These are phyloP conservation scores for Zeugodacus cucurbitae DNA, from an alignment of 1,140 invertebrate genomes.

Conservation along the genomic window DNA sequence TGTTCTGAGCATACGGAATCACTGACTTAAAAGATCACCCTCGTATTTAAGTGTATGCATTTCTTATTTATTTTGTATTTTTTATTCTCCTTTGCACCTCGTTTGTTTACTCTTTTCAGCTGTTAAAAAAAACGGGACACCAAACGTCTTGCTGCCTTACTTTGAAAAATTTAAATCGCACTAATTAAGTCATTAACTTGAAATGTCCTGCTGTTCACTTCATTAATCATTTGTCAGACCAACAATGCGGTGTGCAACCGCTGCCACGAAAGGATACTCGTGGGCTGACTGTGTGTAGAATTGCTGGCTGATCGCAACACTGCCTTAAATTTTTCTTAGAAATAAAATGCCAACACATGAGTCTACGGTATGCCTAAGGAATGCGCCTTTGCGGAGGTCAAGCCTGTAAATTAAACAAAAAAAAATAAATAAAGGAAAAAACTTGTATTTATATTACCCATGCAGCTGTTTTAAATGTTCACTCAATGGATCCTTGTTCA, in stretches of 20 bases:
- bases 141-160: not conserved
- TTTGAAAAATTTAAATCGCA: constrained; percentile 25
- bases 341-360: constrained; percentile 4
- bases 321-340: not conserved
- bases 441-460: not conserved
- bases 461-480: not conserved
- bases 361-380: not conserved
- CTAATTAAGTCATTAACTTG: constrained; percentile 28
- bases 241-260: not conserved
- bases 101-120: not conserved
- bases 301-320: not conserved
- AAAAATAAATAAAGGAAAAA: not conserved
- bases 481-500: not conserved
- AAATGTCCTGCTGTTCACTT: constrained; percentile 32
- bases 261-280: not conserved
- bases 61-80: not conserved
- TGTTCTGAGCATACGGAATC: no score
- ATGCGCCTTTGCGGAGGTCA: constrained; percentile 28
- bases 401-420: not conserved
- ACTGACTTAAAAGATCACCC: no score
- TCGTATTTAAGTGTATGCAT: not conserved
- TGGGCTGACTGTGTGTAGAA: not conserved
- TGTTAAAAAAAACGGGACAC: not conserved
- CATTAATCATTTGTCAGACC: constrained; percentile 20
- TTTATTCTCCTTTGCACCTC: not conserved